phyloP scores from a whole-genome alignment of 1,140 invertebrate genomes.

The Helicoverpa zea region DNA sequence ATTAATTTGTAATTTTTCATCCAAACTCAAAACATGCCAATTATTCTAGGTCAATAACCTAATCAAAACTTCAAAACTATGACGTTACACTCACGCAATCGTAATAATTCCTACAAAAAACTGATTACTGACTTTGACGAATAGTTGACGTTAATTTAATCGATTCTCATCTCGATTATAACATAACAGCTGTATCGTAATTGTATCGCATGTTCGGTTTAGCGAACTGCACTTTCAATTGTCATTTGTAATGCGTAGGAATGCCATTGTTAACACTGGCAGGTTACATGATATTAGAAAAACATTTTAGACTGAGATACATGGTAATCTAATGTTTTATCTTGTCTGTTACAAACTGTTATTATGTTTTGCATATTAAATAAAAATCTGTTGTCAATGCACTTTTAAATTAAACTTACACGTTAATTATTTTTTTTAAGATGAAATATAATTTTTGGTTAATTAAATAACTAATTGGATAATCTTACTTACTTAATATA shows the following conservation, averaged over 20 bases:
- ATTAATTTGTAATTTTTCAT: not conserved
- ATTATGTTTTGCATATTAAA: no score
- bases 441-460: no score
- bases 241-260: not conserved
- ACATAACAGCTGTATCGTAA: not conserved
- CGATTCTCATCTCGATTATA: not conserved
- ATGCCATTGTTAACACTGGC: not conserved
- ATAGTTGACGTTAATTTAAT: not conserved
- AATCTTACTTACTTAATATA: no score
- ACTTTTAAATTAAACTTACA: no score
- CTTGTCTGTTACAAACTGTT: no score
- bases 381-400: no score
- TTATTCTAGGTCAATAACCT: slow-evolving; percentile 3
- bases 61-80: slow-evolving; percentile 3
- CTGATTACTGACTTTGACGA: not conserved
- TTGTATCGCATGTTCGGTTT: not conserved
- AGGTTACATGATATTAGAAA: no score
- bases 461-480: no score
- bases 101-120: not conserved
- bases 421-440: no score
- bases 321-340: no score
- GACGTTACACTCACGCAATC: not conserved
- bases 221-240: slow-evolving; percentile 5
- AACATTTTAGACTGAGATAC: no score
- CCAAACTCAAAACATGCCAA: not conserved